Conservation (phyloP, 2,888 invertebrate genomes). For the Caenorhabditis plicata region DNA sequence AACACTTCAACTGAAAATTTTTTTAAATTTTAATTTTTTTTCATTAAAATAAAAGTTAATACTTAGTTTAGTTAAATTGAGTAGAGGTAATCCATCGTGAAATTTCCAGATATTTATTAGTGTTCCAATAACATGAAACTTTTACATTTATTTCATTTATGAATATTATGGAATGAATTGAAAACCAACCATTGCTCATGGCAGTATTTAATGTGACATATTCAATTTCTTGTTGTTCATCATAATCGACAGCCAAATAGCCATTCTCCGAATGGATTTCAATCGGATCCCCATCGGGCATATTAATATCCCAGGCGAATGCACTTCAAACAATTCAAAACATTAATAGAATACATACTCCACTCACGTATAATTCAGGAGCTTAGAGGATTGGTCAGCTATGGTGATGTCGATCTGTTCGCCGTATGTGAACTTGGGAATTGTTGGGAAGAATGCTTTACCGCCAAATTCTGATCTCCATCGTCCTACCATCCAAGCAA, state of each 20-base stretch:
- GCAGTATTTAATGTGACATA: conserved; percentile 59
- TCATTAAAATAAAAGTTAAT: no score
- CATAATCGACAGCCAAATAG: conserved; percentile 49
- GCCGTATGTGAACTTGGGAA: conserved; percentile 65
- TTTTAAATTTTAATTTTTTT: neutral
- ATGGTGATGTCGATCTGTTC: conserved; percentile 62
- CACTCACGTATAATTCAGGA: conserved; percentile 62
- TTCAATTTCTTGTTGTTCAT: conserved; percentile 42
- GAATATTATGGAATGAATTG: no score
- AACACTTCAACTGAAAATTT: neutral
- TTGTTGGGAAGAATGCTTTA: conserved; percentile 65
- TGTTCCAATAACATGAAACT: neutral
- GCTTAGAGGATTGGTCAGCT: conserved; percentile 30
- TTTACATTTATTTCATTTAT: neutral
- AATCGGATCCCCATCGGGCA: conserved; percentile 48
- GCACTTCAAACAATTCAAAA: conserved; percentile 43
- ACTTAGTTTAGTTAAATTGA: no score
- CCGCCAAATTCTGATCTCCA: conserved; percentile 65
- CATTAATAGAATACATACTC: neutral
- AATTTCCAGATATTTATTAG: no score
- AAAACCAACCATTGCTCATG: conserved; percentile 59
- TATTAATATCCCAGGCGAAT: conserved; percentile 65
- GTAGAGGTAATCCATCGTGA: no score
- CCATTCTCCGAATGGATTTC: conserved; percentile 65
- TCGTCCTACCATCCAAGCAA: conserved; percentile 63